Evolutionary conservation across 2,797 vertebrate genomes (phyloP).

Genomic region (Schizopygopsis pylzovi): DNA sequence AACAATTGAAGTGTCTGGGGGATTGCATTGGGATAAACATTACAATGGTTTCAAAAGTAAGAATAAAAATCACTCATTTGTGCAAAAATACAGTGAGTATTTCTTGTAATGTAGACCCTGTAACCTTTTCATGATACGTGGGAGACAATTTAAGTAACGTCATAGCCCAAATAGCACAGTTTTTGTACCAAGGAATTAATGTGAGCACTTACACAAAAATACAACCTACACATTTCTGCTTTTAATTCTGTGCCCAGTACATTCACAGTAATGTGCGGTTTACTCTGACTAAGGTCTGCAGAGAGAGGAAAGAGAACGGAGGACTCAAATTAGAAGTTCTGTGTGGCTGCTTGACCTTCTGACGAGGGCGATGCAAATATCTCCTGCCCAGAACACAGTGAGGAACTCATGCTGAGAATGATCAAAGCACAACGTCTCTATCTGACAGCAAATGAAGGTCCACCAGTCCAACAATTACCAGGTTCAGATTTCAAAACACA

Average conservation of each 20-base stretch:
- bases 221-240: background rate
- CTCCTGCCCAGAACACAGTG: constrained; percentile 7
- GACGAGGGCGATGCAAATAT: constrained; percentile 27
- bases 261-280: constrained; percentile 12
- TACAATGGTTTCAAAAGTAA: background rate
- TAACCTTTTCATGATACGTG: background rate
- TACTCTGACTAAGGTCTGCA: background rate
- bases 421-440: constrained; percentile 35
- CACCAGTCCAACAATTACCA: constrained; percentile 13
- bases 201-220: background rate
- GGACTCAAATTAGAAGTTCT: constrained; percentile 32
- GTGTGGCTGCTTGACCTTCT: constrained; percentile 32
- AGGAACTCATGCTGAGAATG: constrained; percentile 35
- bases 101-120: background rate
- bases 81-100: background rate
- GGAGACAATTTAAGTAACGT: background rate
- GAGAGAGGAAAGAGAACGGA: constrained; percentile 4
- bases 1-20: background rate
- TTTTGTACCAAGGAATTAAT: constrained; percentile 4
- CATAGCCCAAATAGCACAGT: background rate
- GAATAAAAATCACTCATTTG: constrained; percentile 10
- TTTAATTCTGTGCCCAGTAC: background rate
- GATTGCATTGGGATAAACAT: background rate
- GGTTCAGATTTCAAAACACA: constrained; percentile 20
- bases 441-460: constrained; percentile 25